These are phyloP conservation scores for Chionodraco myersi DNA, from an alignment of 2,113 vertebrate species.

Conservation along the genomic window DNA sequence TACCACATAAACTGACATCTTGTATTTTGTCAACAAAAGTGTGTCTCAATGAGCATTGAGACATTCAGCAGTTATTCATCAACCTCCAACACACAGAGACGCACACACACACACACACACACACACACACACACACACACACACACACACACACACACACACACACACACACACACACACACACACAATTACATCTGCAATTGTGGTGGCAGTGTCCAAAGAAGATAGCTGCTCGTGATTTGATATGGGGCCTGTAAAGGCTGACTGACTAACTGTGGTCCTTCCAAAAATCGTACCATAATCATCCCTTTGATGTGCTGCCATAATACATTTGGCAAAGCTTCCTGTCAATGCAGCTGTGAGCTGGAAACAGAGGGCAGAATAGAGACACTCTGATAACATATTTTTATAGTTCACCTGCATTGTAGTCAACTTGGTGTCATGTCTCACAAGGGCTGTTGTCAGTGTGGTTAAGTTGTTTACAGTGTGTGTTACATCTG, in stretches of 20 bases:
- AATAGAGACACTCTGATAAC: conserved; percentile 4
- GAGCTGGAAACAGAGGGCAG: conserved; percentile 47
- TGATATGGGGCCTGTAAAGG: conserved; percentile 32
- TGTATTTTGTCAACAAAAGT: conserved; percentile 12
- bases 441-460: not conserved
- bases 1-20: not conserved
- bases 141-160: not conserved
- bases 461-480: not conserved
- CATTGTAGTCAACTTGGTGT: conserved; percentile 27
- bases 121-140: conserved; percentile 1
- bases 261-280: conserved; percentile 50
- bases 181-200: conserved; percentile 11
- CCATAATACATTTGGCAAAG: conserved; percentile 68
- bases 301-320: conserved; percentile 71
- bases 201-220: conserved; percentile 21
- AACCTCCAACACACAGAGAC: not conserved
- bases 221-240: conserved; percentile 22
- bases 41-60: not conserved
- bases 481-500: not conserved
- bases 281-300: conserved; percentile 51
- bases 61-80: not conserved
- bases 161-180: not conserved
- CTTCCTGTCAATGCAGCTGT: conserved; percentile 58
- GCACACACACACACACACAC: not conserved
- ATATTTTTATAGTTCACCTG: conserved; percentile 36